phyloP scores from a whole-genome alignment of 2,888 invertebrate genomes.

The Andricus curvator region DNA sequence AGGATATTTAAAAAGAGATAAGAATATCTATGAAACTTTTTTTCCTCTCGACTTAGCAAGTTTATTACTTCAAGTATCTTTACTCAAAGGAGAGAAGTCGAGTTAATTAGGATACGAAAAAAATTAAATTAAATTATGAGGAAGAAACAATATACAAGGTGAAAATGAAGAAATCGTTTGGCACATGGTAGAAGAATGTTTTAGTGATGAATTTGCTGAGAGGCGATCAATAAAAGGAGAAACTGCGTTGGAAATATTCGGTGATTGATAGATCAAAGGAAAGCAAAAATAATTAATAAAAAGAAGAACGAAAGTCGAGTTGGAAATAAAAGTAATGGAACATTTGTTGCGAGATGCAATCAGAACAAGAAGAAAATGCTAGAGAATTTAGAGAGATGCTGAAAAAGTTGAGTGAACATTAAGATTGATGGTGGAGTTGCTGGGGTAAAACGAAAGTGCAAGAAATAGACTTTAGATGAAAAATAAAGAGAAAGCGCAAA shows the following conservation, averaged over 20 bases:
- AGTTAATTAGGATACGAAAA: neutral
- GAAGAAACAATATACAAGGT: no score
- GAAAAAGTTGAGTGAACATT: neutral
- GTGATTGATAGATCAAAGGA: neutral
- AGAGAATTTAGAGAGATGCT: neutral
- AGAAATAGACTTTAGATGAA: neutral
- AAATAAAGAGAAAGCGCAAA: neutral
- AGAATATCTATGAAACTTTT: neutral
- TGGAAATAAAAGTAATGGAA: neutral
- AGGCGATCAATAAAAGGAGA: neutral
- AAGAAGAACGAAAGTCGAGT: neutral
- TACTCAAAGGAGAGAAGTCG: neutral
- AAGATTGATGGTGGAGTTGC: slow-evolving; percentile 1
- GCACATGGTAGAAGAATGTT: no score
- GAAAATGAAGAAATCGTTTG: no score
- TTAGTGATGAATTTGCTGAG: no score
- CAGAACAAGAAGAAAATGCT: slow-evolving; percentile 1
- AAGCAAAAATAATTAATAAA: neutral
- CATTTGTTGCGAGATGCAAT: neutral
- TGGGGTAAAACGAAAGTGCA: neutral
- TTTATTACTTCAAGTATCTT: neutral
- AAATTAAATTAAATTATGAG: neutral
- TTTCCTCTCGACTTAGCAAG: neutral
- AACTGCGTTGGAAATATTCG: neutral
- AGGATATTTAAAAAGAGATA: neutral